Base-by-base conservation (phyloP, 1,140 invertebrate genomes). In the Drosophila kikkawai region DNA sequence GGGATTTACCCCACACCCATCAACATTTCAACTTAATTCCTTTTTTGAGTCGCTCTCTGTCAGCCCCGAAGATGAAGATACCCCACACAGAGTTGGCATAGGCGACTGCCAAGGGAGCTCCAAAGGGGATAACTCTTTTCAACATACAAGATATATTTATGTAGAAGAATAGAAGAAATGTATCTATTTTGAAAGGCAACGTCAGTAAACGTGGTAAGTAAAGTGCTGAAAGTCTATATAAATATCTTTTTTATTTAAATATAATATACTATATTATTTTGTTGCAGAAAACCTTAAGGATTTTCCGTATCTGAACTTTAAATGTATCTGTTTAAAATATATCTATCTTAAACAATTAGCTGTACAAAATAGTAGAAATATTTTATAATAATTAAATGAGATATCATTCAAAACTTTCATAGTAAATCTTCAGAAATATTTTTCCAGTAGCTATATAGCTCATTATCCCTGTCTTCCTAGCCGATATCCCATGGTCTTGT, bases 1-100 rank as follows among this genome's bases (percentile, higher is more conserved):
- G 87, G 88, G 88, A 87, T 88, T 91, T 91, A 88, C 83, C 87
- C 75, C 87, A 87, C 77, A 86, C 87, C 83, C 87, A 80, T 79
- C 74, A 74, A 78, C 82, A 84, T 87, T 87, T 87, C 80, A 87
- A 78, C 84, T 87, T 88, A 87, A 87, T 87, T 87, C 84, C 84
- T 77, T 88, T 78, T 87, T 63, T 47, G 63, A 86, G 80, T 82
- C 57, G 76, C 76, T 78, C 79, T 75, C 66, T 61, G 67, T 47
- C 66, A 56, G 74, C 17, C 36, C 42, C 32, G 32, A 50, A 61
- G 50, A 57, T 63, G 77, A 68, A 70, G 67, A 70, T 69, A 57
- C 60, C 41, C 79, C 67, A 44, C 39, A 50, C 19, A 39, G n/a
- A 56, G 17, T 15, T 13, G 63, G 60, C 82, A 66, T 81, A 78